phyloP scores from a whole-genome alignment of 2,113 vertebrate species.

The Bettongia penicillata region DNA sequence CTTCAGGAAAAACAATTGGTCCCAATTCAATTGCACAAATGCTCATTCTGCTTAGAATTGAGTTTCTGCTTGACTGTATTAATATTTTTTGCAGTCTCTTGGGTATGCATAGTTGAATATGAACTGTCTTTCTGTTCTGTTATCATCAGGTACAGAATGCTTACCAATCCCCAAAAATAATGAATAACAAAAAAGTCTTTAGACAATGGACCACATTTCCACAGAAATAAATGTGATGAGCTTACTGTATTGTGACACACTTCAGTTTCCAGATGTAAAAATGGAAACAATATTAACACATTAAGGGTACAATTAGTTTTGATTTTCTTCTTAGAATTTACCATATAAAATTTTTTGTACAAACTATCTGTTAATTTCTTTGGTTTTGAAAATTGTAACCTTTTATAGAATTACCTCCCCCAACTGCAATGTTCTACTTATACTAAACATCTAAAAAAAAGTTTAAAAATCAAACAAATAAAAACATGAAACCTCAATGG shows the following conservation, averaged over 20 bases:
- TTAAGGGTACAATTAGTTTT: slow-evolving; percentile 58
- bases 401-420: slow-evolving; percentile 63
- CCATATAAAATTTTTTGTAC: slow-evolving; percentile 27
- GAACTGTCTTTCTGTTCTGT: slow-evolving; percentile 65
- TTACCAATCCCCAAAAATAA: slow-evolving; percentile 78
- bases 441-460: slow-evolving; percentile 63
- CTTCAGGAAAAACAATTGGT: slow-evolving; percentile 75
- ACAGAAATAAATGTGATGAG: slow-evolving; percentile 69
- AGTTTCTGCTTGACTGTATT: slow-evolving; percentile 62
- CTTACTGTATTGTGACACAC: slow-evolving; percentile 64
- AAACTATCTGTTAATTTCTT: slow-evolving; percentile 82
- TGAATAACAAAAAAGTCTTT: slow-evolving; percentile 65
- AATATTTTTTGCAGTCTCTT: slow-evolving; percentile 56
- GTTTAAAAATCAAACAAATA: slow-evolving; percentile 59
- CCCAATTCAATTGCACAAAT: slow-evolving; percentile 60
- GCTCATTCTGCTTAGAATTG: slow-evolving; percentile 49
- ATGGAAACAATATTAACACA: slow-evolving; percentile 69
- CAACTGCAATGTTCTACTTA: slow-evolving; percentile 70
- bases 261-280: slow-evolving; percentile 66
- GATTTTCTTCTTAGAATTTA: slow-evolving; percentile 75
- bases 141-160: slow-evolving; percentile 75
- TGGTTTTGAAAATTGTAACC: slow-evolving; percentile 82
- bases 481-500: background rate
- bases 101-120: slow-evolving; percentile 64
- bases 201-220: slow-evolving; percentile 69